Base-by-base conservation (phyloP, 2,888 invertebrate species). In the Ametastegia equiseti region DNA sequence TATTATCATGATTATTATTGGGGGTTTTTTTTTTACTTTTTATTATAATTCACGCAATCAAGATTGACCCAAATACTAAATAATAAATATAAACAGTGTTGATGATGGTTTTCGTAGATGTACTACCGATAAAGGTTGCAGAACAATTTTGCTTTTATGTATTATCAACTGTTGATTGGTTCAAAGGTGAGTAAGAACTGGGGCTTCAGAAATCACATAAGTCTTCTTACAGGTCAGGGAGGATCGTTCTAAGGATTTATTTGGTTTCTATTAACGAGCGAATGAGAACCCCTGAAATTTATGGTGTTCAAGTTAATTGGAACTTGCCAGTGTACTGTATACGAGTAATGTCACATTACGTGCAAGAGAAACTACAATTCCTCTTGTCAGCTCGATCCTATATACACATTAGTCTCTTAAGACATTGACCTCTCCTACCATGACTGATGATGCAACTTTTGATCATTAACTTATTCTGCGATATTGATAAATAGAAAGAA, bases 21-120 rank as follows among this genome's bases (percentile, higher is more conserved):
- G n/a, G n/a, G n/a, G n/a, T n/a, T n/a, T n/a, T n/a, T n/a, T n/a
- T n/a, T n/a, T n/a, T n/a, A n/a, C n/a, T 42, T 45, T 5, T 71
- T 69, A 50, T 50, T 75, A 15, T n/a, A 23, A 75, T 54, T 19
- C 50, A n/a, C 13, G 4, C 30, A 50, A 75, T 33, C 23, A 75
- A 75, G 75, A 36, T 54, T 75, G 75, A 75, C 75, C 75, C 45
- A 50, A 50, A 75, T 75, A 54, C 36, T 13, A 75, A 75, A 75
- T 54, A 33, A 50, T 15, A 73, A 75, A 75, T 33, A 19, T 33
- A 47, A 45, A 67, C 19, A 67, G 39, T 67, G n/a, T 36, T 36
- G 2, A 71, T 71, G n/a, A n/a, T 47, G 45, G 23, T 47, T 71
- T 47, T 71, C 23, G 19, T 71, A 33, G n/a, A n/a, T n/a, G n/a